Evolutionary conservation across 2,888 invertebrate species (phyloP).

Genomic region (Parnassius smintheus): DNA sequence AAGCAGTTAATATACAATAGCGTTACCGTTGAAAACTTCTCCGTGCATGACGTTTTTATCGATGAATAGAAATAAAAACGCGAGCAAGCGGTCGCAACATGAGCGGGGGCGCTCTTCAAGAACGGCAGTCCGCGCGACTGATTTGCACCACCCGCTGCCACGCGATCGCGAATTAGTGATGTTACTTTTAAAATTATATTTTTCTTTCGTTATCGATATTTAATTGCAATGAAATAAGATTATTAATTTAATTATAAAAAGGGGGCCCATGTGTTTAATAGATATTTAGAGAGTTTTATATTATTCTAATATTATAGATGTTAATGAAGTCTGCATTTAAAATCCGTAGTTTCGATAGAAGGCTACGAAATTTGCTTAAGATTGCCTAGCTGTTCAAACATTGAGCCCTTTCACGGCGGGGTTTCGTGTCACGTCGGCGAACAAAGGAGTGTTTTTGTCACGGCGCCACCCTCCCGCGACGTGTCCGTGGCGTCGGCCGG

Average conservation of each 20-base stretch:
- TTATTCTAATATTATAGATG: not conserved
- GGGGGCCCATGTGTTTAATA: not conserved
- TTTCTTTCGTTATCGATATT: conserved; percentile 49
- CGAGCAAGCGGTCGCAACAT: conserved; percentile 53
- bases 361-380: not conserved
- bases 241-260: not conserved
- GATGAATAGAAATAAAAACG: conserved; percentile 56
- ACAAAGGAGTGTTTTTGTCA: conserved; percentile 79
- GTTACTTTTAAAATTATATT: conserved; percentile 34
- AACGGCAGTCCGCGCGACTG: conserved; percentile 80
- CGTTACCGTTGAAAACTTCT: conserved; percentile 7
- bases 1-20: not conserved
- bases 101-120: conserved; percentile 59
- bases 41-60: conserved; percentile 47
- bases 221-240: not conserved
- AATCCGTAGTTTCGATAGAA: conserved; percentile 8
- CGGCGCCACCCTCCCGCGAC: conserved; percentile 47
- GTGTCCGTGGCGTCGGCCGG: conserved; percentile 64
- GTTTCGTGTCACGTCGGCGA: conserved; percentile 53
- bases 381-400: conserved; percentile 3
- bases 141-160: conserved; percentile 75
- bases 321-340: not conserved
- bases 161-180: conserved; percentile 70
- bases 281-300: not conserved
- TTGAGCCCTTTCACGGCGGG: conserved; percentile 31